phyloP scores from a whole-genome alignment of 2,888 invertebrate species.

The Fragum sueziense region DNA sequence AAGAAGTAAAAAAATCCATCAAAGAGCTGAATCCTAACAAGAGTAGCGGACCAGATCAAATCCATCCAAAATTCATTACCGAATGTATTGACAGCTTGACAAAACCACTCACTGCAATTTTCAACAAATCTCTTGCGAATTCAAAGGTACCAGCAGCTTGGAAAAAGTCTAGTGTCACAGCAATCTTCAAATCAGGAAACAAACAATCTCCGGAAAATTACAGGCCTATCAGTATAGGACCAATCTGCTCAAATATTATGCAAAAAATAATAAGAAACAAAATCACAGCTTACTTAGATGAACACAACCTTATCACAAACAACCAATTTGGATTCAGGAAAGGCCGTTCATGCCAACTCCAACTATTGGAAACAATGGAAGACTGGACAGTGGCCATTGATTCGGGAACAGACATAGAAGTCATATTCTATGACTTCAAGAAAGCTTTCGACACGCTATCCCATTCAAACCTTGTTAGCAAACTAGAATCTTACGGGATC shows the following conservation, averaged over 20 bases:
- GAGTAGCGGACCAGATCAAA: too few relatives aligned
- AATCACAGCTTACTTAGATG: too few relatives aligned
- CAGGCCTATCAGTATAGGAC: too few relatives aligned
- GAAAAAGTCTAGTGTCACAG: neutral
- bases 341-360: too few relatives aligned
- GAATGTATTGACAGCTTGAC: too few relatives aligned
- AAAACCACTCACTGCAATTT: neutral
- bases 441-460: neutral
- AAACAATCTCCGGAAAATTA: too few relatives aligned
- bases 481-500: too few relatives aligned
- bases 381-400: neutral
- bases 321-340: too few relatives aligned
- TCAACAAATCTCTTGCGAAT: neutral
- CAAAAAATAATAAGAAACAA: neutral
- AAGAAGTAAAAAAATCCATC: neutral
- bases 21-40: too few relatives aligned
- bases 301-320: too few relatives aligned
- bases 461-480: neutral
- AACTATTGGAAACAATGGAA: neutral
- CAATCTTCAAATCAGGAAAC: neutral
- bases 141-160: neutral
- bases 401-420: neutral
- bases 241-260: too few relatives aligned
- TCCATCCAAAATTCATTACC: too few relatives aligned
- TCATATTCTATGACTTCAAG: neutral